Evolutionary conservation across 2,113 vertebrate species (phyloP).

Genomic region (Xenus cinereus): DNA sequence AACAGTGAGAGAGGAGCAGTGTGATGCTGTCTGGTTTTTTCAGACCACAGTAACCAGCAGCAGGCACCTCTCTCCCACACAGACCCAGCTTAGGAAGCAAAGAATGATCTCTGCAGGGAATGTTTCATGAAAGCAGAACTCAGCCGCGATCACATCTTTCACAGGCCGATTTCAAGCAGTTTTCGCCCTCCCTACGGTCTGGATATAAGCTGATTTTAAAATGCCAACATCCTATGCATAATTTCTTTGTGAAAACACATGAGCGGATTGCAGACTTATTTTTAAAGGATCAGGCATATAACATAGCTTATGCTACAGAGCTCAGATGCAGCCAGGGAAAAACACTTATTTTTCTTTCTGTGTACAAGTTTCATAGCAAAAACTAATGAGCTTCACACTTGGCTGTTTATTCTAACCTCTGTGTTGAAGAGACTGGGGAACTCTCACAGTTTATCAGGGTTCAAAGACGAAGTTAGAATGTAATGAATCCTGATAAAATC

Average conservation of each 20-base stretch:
- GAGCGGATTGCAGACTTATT: not conserved
- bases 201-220: conserved; percentile 1
- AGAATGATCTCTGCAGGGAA: not conserved
- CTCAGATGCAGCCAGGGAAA: not conserved
- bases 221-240: not conserved
- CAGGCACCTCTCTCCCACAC: not conserved
- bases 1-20: not conserved
- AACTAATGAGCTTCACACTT: not conserved
- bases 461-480: not conserved
- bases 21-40: not conserved
- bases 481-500: conserved; percentile 24
- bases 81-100: not conserved
- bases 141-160: not conserved
- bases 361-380: not conserved
- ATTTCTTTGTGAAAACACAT: not conserved
- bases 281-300: not conserved
- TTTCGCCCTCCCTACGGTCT: not conserved
- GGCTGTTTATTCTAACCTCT: not conserved
- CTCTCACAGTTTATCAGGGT: not conserved
- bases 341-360: not conserved
- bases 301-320: not conserved
- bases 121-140: not conserved
- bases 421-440: not conserved
- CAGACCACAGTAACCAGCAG: not conserved
- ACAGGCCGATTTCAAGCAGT: not conserved